phyloP scores from a whole-genome alignment of 2,113 vertebrate species.

The Leptobrachium leishanense region DNA sequence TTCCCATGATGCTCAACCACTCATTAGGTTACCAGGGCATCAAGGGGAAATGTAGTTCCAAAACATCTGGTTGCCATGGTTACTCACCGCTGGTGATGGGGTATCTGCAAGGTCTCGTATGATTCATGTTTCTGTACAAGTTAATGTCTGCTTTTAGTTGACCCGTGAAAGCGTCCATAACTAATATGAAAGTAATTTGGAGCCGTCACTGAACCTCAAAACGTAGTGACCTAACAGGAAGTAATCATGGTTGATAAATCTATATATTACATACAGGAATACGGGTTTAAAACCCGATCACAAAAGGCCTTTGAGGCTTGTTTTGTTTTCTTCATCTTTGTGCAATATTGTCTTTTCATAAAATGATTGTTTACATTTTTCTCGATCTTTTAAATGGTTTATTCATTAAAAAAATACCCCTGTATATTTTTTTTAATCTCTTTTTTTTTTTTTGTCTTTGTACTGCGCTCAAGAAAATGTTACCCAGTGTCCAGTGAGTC shows the following conservation, averaged over 20 bases:
- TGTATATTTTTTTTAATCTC: neutral
- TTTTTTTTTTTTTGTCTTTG: too few species aligned
- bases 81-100: too few species aligned
- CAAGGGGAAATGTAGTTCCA: too few species aligned
- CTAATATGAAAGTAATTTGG: neutral
- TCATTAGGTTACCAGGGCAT: too few species aligned
- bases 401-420: neutral
- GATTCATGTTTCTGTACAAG: too few species aligned
- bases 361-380: constrained; percentile 39
- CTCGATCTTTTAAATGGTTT: constrained; percentile 8
- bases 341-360: constrained; percentile 23
- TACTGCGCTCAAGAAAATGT: too few species aligned
- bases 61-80: too few species aligned
- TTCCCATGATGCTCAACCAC: too few species aligned
- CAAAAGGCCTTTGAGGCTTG: neutral
- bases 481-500: too few species aligned
- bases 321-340: neutral
- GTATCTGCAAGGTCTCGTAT: too few species aligned
- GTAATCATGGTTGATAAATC: neutral
- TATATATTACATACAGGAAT: neutral
- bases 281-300: neutral
- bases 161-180: too few species aligned
- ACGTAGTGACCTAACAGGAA: neutral
- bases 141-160: too few species aligned
- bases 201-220: neutral